Conservation (phyloP, 1,140 invertebrate species). For the Temnothorax curvispinosus region DNA sequence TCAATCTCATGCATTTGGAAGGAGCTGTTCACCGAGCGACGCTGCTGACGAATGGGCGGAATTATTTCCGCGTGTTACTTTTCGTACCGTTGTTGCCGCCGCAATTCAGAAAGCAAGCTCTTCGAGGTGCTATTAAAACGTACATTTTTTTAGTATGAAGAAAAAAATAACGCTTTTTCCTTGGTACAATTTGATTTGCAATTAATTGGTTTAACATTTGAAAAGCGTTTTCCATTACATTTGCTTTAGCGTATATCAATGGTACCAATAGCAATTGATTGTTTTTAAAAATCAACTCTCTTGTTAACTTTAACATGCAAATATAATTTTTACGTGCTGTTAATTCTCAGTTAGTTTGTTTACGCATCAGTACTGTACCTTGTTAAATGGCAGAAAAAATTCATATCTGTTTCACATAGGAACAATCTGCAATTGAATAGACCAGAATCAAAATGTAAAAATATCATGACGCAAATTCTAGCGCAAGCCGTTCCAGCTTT, state of each 20-base stretch:
- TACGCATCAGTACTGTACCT: background rate
- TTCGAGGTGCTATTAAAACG: background rate
- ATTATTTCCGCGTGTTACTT: slow-evolving; percentile 63
- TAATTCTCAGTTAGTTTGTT: background rate
- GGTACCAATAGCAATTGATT: background rate
- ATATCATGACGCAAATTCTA: slow-evolving; percentile 8
- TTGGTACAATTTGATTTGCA: background rate
- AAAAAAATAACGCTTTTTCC: background rate
- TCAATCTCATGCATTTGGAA: slow-evolving; percentile 66
- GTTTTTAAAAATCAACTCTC: background rate
- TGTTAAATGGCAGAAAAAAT: background rate
- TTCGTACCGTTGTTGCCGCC: background rate
- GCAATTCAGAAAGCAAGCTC: background rate
- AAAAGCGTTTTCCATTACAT: background rate
- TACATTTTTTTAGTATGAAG: background rate
- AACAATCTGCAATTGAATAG: background rate
- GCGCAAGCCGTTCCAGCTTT: background rate
- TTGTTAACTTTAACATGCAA: background rate
- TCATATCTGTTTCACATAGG: background rate
- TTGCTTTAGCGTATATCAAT: background rate
- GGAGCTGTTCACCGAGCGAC: slow-evolving; percentile 33
- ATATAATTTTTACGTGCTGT: background rate
- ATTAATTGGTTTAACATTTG: background rate
- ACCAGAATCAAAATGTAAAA: slow-evolving; percentile 26
- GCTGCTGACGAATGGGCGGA: slow-evolving; percentile 50